phyloP scores from a whole-genome alignment of 2,797 vertebrate genomes.

The Mionectes olivaceus region DNA sequence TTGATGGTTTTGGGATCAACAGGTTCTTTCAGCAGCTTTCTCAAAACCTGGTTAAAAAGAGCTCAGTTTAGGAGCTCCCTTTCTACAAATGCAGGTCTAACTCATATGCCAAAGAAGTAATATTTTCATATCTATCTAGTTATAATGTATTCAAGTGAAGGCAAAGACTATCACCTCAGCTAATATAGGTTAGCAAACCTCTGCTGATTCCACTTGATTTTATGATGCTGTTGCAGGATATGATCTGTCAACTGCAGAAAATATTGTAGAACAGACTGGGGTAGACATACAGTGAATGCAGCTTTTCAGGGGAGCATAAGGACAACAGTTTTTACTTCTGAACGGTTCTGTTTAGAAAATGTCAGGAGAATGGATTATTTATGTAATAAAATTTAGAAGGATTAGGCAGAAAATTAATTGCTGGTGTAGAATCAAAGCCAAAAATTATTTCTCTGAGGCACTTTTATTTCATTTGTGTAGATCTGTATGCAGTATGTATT shows the following conservation, averaged over 20 bases:
- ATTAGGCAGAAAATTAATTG: background rate
- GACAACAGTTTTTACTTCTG: background rate
- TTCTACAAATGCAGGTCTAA: background rate
- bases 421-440: background rate
- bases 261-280: background rate
- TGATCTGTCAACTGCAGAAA: background rate
- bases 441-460: background rate
- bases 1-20: conserved; percentile 16
- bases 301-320: background rate
- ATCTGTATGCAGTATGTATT: background rate
- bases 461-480: background rate
- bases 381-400: background rate
- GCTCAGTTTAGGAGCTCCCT: background rate
- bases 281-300: background rate
- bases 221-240: background rate
- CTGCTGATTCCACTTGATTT: background rate
- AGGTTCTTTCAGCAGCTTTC: conserved; percentile 36
- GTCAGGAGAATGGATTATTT: background rate
- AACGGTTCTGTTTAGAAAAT: background rate
- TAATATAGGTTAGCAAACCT: background rate
- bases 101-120: background rate
- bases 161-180: background rate
- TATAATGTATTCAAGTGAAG: background rate
- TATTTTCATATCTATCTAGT: background rate
- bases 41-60: background rate